Evolutionary conservation across 2,888 invertebrate genomes (phyloP).

Genomic region (Hedya salicella): DNA sequence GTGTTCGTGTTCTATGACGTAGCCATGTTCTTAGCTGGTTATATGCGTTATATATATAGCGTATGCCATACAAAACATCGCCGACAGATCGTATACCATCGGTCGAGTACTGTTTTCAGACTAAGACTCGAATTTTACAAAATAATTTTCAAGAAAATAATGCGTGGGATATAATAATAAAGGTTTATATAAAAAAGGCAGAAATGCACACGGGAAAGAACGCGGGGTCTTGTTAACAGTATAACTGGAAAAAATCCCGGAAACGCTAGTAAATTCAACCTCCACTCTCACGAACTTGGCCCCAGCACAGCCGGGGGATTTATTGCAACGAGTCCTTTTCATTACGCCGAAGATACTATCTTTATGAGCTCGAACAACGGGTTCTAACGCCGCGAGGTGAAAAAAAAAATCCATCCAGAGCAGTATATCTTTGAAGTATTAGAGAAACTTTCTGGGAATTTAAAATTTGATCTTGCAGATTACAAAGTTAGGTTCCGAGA

Average conservation of each 20-base stretch:
- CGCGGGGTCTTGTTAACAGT: background rate
- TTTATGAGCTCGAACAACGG: conserved; percentile 36
- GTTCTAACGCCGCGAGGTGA: conserved; percentile 28
- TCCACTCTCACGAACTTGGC: conserved; percentile 27
- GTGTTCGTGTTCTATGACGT: too few species aligned
- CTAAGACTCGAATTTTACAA: too few species aligned
- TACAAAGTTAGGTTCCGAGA: conserved; percentile 15
- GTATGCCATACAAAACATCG: too few species aligned
- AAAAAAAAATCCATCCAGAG: conserved; percentile 19
- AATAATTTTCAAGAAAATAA: too few species aligned
- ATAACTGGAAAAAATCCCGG: background rate
- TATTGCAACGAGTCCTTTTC: conserved; percentile 37
- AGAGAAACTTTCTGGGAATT: conserved; percentile 12
- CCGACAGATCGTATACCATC: too few species aligned
- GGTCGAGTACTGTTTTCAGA: too few species aligned
- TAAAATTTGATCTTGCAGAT: conserved; percentile 2
- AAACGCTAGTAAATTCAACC: conserved; percentile 13
- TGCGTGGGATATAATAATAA: too few species aligned
- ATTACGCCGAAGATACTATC: conserved; percentile 41
- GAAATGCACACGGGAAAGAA: too few species aligned
- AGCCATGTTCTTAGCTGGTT: too few species aligned
- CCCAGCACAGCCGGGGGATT: conserved; percentile 26
- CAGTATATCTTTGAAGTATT: conserved; percentile 5
- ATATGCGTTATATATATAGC: too few species aligned
- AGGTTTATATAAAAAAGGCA: too few species aligned